Percentiles rank a stretch among this genome's conserved stretches.
Evolutionary conservation across 2,888 invertebrate genomes (phyloP).

Genomic region (Drosophila picticornis): DNA sequence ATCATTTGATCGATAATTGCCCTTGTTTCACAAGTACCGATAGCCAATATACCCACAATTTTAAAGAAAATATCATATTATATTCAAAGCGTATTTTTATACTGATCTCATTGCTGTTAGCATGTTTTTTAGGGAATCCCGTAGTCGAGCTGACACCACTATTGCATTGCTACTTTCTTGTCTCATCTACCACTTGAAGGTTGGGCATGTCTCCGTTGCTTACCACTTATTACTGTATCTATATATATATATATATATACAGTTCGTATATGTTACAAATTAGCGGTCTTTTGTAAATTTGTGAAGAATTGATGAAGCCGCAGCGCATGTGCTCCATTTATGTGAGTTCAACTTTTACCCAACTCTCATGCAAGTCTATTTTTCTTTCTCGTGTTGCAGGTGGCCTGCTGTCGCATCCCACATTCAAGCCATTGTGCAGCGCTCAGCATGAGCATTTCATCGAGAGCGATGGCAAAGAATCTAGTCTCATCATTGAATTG

Average conservation of each 20-base stretch:
- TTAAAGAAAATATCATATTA: no score
- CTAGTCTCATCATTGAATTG: constrained; percentile 84
- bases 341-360: constrained; percentile 9
- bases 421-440: constrained; percentile 83
- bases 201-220: not conserved
- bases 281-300: constrained; percentile 55
- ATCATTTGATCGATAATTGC: not conserved
- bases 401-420: constrained; percentile 80
- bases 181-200: constrained; percentile 2
- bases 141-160: not conserved
- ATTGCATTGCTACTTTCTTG: not conserved
- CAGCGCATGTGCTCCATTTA: constrained; percentile 15
- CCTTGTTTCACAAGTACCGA: not conserved
- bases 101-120: not conserved
- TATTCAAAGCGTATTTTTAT: not conserved
- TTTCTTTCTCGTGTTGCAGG: constrained; percentile 59
- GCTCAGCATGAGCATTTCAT: constrained; percentile 83
- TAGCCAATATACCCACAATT: not conserved
- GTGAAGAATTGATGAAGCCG: constrained; percentile 9
- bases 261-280: constrained; percentile 43
- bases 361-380: not conserved
- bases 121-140: not conserved
- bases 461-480: constrained; percentile 84
- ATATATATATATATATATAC: not conserved
- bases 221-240: not conserved